Evolutionary conservation across 2,888 invertebrate species (phyloP), one percentile per base, ranked within the genome.

Genomic region (Sesia bembeciformis): DNA sequence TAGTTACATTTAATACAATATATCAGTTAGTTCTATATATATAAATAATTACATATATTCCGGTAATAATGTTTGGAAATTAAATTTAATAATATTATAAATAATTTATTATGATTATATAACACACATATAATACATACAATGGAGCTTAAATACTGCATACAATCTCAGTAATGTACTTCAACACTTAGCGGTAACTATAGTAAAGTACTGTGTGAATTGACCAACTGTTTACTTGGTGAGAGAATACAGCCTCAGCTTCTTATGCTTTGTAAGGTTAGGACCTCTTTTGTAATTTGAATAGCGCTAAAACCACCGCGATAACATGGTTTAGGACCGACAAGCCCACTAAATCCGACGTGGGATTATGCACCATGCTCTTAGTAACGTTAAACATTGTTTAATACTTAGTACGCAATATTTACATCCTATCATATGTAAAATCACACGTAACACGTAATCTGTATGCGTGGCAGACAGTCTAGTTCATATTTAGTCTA

Each of bases 401-500:
- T 38, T 40, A 66, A 64, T 74, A 81, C 82, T 81, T 80, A 76
- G 74, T 81, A 78, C 81, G 75, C 76, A 78, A 80, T 85, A 85
- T 83, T 86, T 84, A 85, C 83, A 85, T 77, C 78, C 75, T 84
- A 68, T 79, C 76, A 78, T 84, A 85, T 82, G 80, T 85, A 86
- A 82, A 85, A 75, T 70, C 82, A 80, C 81, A 69, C 69, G 63
- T 58, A 64, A 63, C 52, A 52, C 64, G 67, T 71, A 66, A 64
- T 68, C 63, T 67, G 65, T 67, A 66, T 63, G 56, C 62, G 55
- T 59, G 56, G 58, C 59, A 77, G 56, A 59, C 60, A 78, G 73
- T 79, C 68, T 71, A 71, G 58, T 58, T 70, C 60, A 61, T 62
- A 52, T 67, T 78, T 90, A 93, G 75, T 93, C 93, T 76, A 94